phyloP scores from a whole-genome alignment of 2,113 vertebrate genomes.

The Steatornis caripensis region DNA sequence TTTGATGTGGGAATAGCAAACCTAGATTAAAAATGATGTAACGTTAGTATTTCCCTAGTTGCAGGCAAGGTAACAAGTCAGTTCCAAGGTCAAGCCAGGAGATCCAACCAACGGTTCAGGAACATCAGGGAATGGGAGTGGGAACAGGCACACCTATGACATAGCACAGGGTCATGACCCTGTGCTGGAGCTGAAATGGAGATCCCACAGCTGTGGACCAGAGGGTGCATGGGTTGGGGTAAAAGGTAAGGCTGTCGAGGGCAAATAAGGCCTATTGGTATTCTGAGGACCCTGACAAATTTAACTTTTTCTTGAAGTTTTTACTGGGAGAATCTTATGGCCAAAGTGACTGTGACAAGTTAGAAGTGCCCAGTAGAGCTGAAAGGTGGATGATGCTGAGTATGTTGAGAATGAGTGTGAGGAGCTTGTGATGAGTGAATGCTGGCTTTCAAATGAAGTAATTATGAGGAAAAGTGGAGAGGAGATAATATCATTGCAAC shows the following conservation, averaged over 20 bases:
- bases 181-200: background rate
- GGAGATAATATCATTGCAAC: background rate
- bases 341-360: background rate
- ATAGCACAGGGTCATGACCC: background rate
- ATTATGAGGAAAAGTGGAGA: background rate
- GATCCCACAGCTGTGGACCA: background rate
- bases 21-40: background rate
- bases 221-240: background rate
- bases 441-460: background rate
- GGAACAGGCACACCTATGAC: background rate
- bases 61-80: background rate
- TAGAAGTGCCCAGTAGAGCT: background rate
- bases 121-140: background rate
- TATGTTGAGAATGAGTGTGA: background rate
- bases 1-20: background rate
- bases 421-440: background rate
- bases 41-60: background rate
- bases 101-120: fast-evolving
- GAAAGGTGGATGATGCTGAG: background rate
- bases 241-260: background rate
- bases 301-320: background rate
- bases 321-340: background rate
- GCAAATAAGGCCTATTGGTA: background rate
- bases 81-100: background rate
- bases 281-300: background rate